Conservation (phyloP, 2,113 vertebrate species). For the Octodon degus region DNA sequence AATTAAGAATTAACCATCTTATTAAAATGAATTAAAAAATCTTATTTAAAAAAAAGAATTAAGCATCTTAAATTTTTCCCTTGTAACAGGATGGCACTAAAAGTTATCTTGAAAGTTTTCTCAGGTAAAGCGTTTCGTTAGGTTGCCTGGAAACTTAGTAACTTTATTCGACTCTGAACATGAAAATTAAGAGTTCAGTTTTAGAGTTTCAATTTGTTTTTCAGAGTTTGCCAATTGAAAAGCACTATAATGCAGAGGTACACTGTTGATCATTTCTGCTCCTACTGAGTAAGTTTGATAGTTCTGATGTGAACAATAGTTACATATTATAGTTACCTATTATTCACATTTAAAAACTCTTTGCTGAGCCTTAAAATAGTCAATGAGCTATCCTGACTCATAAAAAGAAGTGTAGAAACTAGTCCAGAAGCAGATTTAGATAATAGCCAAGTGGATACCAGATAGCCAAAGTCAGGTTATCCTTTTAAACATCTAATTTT, state of each 20-base stretch:
- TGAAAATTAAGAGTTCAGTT: constrained; percentile 57
- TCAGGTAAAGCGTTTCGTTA: constrained; percentile 39
- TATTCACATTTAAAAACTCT: constrained; percentile 60
- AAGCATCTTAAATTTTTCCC: not conserved
- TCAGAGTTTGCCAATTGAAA: constrained; percentile 46
- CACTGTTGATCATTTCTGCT: constrained; percentile 9
- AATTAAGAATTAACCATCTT: constrained; percentile 29
- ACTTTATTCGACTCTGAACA: constrained; percentile 17
- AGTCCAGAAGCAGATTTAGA: not conserved
- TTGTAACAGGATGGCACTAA: constrained; percentile 65
- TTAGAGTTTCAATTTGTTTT: constrained; percentile 59
- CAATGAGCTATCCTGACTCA: not conserved
- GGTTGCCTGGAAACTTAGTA: constrained; percentile 66
- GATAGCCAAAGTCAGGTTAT: not conserved
- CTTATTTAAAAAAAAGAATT: not conserved
- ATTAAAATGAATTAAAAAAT: not conserved
- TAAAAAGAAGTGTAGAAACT: not conserved
- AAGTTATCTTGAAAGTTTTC: constrained; percentile 59
- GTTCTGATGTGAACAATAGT: no score
- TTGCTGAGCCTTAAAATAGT: constrained; percentile 65
- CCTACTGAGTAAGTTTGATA: constrained; percentile 59
- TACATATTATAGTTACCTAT: constrained; percentile 7
- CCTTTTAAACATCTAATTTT: constrained; percentile 41
- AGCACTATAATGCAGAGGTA: not conserved
- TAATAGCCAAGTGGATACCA: no score